Evolutionary conservation across 2,113 vertebrate species (phyloP).

Genomic region (Arizona elegans): DNA sequence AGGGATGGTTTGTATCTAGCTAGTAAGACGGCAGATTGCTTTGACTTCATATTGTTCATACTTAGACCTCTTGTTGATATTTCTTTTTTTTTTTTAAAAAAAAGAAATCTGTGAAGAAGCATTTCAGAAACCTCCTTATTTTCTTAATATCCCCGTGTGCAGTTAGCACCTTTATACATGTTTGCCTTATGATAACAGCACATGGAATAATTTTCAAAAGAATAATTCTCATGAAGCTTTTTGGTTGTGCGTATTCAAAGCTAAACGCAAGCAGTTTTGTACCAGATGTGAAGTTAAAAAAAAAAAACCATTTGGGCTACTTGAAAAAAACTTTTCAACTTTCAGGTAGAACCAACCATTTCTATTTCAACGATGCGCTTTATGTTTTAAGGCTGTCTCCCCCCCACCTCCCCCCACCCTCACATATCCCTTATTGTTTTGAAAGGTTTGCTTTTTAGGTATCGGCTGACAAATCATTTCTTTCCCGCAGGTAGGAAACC

Average conservation of each 20-base stretch:
- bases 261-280: conserved; percentile 68
- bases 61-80: conserved; percentile 27
- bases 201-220: conserved; percentile 65
- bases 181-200: conserved; percentile 68
- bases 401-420: fast-evolving
- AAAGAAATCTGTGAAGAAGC: conserved; percentile 37
- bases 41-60: conserved; percentile 41
- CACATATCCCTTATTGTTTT: conserved; percentile 60
- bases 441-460: conserved; percentile 68
- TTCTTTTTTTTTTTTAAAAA: neutral
- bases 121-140: conserved; percentile 56
- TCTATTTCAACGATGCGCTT: conserved; percentile 68
- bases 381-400: conserved; percentile 63
- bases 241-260: conserved; percentile 54
- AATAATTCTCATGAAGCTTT: conserved; percentile 57
- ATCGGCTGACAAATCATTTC: conserved; percentile 59
- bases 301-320: conserved; percentile 64
- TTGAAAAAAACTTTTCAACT: conserved; percentile 69
- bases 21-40: conserved; percentile 20
- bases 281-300: conserved; percentile 68
- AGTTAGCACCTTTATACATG: conserved; percentile 65
- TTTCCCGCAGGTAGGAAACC: conserved; percentile 56
- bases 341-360: conserved; percentile 67
- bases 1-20: conserved; percentile 9
- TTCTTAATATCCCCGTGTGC: conserved; percentile 59